These are phyloP conservation scores for Thripadectes ignobilis DNA, from an alignment of 2,797 vertebrate species.

Conservation along the genomic window DNA sequence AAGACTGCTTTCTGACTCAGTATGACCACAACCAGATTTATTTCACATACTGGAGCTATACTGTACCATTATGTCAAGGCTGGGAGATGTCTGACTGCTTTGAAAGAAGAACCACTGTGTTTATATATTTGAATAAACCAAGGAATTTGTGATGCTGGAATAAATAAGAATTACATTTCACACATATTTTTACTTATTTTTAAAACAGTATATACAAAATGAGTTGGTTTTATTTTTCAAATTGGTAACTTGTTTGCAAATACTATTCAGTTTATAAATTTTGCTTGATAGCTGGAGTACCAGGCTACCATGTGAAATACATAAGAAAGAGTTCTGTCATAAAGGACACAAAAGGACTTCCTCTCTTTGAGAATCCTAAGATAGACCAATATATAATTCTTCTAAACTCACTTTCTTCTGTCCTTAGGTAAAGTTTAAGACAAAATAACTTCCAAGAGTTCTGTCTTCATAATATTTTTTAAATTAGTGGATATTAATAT, in stretches of 20 bases:
- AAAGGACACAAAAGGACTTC: background rate
- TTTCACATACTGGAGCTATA: background rate
- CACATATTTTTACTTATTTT: background rate
- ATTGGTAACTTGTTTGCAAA: background rate
- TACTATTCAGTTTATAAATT: background rate
- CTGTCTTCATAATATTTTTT: background rate
- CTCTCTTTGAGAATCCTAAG: background rate
- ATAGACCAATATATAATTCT: background rate
- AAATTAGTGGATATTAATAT: background rate
- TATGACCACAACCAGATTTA: background rate
- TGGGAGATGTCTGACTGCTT: background rate
- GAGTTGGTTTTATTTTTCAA: background rate
- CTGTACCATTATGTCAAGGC: conserved; percentile 9
- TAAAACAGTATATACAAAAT: background rate
- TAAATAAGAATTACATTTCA: background rate
- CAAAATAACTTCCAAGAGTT: background rate
- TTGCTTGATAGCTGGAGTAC: background rate
- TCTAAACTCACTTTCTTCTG: background rate
- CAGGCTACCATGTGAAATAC: background rate
- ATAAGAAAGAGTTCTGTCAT: background rate
- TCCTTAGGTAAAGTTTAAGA: background rate
- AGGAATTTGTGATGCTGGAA: background rate
- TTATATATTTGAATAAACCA: conserved; percentile 27
- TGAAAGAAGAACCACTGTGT: background rate
- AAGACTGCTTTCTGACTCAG: background rate